Evolutionary conservation across 2,888 invertebrate species (phyloP).

Genomic region (Microctonus aethiopoides): DNA sequence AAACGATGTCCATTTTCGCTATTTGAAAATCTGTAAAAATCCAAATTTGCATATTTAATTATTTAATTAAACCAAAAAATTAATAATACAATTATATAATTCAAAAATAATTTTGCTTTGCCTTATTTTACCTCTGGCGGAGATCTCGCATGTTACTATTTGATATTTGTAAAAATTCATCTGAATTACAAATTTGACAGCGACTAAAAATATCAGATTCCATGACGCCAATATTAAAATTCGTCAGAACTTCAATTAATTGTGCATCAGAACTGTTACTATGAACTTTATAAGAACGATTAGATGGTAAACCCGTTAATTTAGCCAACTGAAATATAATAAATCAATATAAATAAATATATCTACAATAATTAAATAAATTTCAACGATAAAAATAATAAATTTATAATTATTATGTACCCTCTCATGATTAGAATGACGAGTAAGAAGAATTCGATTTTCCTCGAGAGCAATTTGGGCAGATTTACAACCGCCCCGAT

Average conservation of each 20-base stretch:
- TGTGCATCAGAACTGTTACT: conserved; percentile 73
- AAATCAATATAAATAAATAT: not conserved
- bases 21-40: conserved; percentile 32
- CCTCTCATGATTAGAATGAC: conserved; percentile 67
- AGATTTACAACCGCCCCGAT: conserved; percentile 69
- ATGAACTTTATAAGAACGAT: conserved; percentile 73
- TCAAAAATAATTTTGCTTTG: no score
- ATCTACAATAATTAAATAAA: not conserved
- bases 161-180: conserved; percentile 67
- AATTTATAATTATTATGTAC: conserved; percentile 53
- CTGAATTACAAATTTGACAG: conserved; percentile 73
- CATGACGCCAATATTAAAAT: conserved; percentile 75
- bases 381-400: not conserved
- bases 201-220: conserved; percentile 77
- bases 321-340: conserved; percentile 53
- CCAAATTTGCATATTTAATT: not conserved
- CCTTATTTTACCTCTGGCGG: conserved; percentile 43
- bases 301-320: conserved; percentile 68
- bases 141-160: conserved; percentile 65
- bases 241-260: conserved; percentile 74
- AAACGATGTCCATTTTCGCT: conserved; percentile 6
- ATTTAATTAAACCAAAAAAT: no score
- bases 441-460: conserved; percentile 71
- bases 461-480: conserved; percentile 69
- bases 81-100: no score